A percentile compares a stretch with the other conserved stretches of the same genome.
Evolutionary conservation across 2,797 vertebrate genomes (phyloP).

Genomic region (Danio kyathit): DNA sequence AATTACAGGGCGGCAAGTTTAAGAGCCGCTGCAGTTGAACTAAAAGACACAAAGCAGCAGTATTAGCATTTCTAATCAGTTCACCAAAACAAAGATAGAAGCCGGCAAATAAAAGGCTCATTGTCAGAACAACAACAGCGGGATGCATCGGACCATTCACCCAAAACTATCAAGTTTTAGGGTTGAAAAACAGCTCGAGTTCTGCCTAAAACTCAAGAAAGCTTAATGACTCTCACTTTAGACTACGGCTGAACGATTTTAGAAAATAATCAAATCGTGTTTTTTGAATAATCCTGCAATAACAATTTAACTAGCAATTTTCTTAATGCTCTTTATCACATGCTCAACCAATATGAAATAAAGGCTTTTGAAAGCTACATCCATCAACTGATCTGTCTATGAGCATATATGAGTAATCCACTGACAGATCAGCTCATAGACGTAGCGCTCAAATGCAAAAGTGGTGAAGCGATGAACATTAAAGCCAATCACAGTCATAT

Average conservation of each 20-base stretch:
- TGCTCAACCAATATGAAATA: too few species aligned
- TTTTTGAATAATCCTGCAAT: too few species aligned
- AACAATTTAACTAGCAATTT: too few species aligned
- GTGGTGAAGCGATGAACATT: too few species aligned
- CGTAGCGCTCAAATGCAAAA: too few species aligned
- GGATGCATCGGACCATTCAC: constrained; percentile 29
- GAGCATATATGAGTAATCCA: too few species aligned
- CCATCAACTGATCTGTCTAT: too few species aligned
- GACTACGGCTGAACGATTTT: background rate
- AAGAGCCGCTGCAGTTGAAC: constrained; percentile 38
- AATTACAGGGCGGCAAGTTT: constrained; percentile 22
- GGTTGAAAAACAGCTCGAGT: constrained; percentile 3
- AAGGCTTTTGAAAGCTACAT: too few species aligned
- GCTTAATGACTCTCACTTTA: background rate
- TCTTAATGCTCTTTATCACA: too few species aligned
- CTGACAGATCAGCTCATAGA: too few species aligned
- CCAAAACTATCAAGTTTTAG: constrained; percentile 9
- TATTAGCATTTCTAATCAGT: constrained; percentile 55
- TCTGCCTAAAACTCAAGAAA: background rate
- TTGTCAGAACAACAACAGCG: constrained; percentile 45
- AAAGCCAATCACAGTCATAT: too few species aligned
- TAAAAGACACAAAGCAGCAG: constrained; percentile 40
- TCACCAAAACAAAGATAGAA: constrained; percentile 47
- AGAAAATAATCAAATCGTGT: too few species aligned
- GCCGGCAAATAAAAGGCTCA: constrained; percentile 18